Evolutionary conservation across 2,888 invertebrate genomes (phyloP).

Genomic region (Mallateleia sp.): DNA sequence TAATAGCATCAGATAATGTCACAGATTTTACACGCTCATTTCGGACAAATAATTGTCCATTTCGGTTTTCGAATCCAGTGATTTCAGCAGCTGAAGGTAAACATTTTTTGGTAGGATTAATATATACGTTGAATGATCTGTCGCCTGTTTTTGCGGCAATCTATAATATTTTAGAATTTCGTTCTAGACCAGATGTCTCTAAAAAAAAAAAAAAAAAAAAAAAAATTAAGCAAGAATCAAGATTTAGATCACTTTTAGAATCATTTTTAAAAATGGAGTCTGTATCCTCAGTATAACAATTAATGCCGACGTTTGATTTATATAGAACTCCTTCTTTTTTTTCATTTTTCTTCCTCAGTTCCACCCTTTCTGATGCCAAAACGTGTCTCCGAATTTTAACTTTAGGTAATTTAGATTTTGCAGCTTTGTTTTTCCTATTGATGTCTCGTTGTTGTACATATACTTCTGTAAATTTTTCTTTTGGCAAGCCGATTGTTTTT

Average conservation of each 20-base stretch:
- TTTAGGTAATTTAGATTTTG: constrained; percentile 24
- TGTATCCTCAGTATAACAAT: too few species aligned
- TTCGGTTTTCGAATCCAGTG: constrained; percentile 47
- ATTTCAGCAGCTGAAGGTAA: constrained; percentile 25
- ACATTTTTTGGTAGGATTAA: constrained; percentile 54
- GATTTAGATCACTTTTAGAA: too few species aligned
- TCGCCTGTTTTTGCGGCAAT: constrained; percentile 50
- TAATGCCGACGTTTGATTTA: constrained; percentile 1
- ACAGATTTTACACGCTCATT: constrained; percentile 41
- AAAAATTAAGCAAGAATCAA: too few species aligned
- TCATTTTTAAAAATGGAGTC: too few species aligned
- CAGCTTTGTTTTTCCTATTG: constrained; percentile 12
- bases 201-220: too few species aligned
- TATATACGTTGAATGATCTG: constrained; percentile 59
- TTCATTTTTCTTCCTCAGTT: constrained; percentile 4
- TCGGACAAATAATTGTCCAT: constrained; percentile 51
- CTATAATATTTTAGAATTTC: constrained; percentile 42
- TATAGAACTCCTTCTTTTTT: neutral
- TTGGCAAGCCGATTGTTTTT: constrained; percentile 28
- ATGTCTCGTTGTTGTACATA: constrained; percentile 36
- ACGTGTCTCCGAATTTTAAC: constrained; percentile 30
- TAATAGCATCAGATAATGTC: constrained; percentile 49
- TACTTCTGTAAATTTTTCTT: constrained; percentile 27
- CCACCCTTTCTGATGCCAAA: constrained; percentile 30
- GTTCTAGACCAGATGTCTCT: too few species aligned